Percentiles rank a stretch among this genome's conserved stretches.
phyloP scores from a whole-genome alignment of 2,113 vertebrate species.

The Coreoperca whiteheadi region DNA sequence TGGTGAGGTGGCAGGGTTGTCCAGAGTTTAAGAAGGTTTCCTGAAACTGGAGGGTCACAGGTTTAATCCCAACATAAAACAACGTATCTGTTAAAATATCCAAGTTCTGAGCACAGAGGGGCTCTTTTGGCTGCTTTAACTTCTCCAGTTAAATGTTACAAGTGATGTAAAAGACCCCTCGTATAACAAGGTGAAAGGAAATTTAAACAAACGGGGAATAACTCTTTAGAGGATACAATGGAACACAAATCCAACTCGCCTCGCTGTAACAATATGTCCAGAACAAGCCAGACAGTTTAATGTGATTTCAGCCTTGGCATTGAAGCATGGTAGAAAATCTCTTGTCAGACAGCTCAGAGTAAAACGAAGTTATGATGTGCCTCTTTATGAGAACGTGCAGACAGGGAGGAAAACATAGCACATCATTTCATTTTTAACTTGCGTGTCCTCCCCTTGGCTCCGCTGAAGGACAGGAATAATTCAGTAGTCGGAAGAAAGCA shows the following conservation, averaged over 20 bases:
- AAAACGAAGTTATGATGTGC: constrained; percentile 60
- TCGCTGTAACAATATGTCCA: constrained; percentile 25
- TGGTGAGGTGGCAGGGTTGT: constrained; percentile 9
- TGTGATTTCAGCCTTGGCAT: constrained; percentile 50
- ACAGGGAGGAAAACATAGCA: constrained; percentile 48
- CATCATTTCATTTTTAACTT: constrained; percentile 51
- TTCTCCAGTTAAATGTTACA: constrained; percentile 15
- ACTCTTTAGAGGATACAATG: not conserved
- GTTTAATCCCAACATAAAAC: constrained; percentile 38
- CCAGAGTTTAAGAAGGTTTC: constrained; percentile 22
- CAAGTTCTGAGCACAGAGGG: constrained; percentile 20
- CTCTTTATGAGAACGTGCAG: constrained; percentile 52
- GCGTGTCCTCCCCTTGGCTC: constrained; percentile 58
- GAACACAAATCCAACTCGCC: constrained; percentile 21
- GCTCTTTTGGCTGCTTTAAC: constrained; percentile 12
- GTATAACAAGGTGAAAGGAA: constrained; percentile 7
- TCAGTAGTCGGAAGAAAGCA: constrained; percentile 20
- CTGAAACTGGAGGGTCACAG: constrained; percentile 20
- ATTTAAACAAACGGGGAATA: constrained; percentile 29
- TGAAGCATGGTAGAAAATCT: constrained; percentile 8
- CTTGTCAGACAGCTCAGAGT: constrained; percentile 36
- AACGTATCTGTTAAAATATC: constrained; percentile 20
- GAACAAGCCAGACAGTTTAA: constrained; percentile 54
- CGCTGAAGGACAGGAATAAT: constrained; percentile 33
- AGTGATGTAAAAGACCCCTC: not conserved